These are phyloP conservation scores for Protosalanx chinensis DNA, from an alignment of 2,797 vertebrate genomes.

Conservation along the genomic window DNA sequence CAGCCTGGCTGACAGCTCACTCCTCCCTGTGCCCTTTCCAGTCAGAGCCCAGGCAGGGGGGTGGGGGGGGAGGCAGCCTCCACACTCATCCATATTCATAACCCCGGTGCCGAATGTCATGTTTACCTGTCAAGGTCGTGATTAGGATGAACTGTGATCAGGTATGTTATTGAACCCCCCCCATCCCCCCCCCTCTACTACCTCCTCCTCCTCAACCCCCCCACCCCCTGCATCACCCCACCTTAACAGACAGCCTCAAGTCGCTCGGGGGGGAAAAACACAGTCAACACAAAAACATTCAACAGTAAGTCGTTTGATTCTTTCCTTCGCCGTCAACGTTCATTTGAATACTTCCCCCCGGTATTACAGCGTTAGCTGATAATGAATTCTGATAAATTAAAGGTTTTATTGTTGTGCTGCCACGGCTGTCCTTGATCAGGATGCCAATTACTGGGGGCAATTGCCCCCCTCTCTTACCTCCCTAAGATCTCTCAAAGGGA, in stretches of 20 bases:
- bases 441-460: conserved; percentile 91
- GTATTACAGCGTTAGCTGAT: conserved; percentile 69
- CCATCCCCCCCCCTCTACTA: no score
- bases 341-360: conserved; percentile 69
- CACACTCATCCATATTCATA: conserved; percentile 60
- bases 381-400: conserved; percentile 80
- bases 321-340: conserved; percentile 65
- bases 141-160: conserved; percentile 68
- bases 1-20: conserved; percentile 53
- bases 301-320: conserved; percentile 66
- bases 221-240: conserved; percentile 9
- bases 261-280: conserved; percentile 41
- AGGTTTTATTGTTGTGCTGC: conserved; percentile 77
- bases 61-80: conserved; percentile 24
- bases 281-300: conserved; percentile 68
- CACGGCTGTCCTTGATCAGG: conserved; percentile 86
- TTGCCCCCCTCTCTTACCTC: conserved; percentile 77
- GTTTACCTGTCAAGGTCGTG: conserved; percentile 67
- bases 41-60: conserved; percentile 40
- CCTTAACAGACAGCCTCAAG: conserved; percentile 35
- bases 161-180: conserved; percentile 49
- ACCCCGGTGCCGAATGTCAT: conserved; percentile 53
- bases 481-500: conserved; percentile 76
- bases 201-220: conserved; percentile 16
- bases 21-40: conserved; percentile 54